Evolutionary conservation across 35 echinoderm and acorn worm genomes (phyloP), one percentile per base, ranked within the genome.

Genomic region (Anneissia japonica): DNA sequence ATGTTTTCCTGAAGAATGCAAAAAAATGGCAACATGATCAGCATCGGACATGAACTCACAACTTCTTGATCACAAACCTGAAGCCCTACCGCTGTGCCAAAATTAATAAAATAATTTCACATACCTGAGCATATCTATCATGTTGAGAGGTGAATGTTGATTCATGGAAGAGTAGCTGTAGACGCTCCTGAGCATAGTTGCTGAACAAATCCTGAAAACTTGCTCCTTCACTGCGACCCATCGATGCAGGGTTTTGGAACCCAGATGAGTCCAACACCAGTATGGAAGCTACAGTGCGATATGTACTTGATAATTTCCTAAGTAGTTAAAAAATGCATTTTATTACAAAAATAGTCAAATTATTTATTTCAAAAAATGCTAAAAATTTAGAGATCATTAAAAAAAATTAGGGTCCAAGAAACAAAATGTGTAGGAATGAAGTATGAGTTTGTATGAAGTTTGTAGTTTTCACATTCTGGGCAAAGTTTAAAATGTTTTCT

Each of bases 141-240:
- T 93, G 91, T 36, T 97, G 94, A 14, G 88, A 86, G 0, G 91
- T 97, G 73, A 97, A 90, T 10, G 88, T 85, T 12, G 83, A 36
- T 1, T 97, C 94, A 74, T 97, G 88, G 51, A 91, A 97, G 6
- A 93, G 82, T 10, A 89, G 77, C 43, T 88, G 92, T 26, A 97
- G 46, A 10, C 95, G 87, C 73, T 97, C 95, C 64, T 97, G 92
- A 7, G 95, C 85, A 43, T 97, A 97, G 83, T 97, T 97, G 85
- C 88, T 87, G 39, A 92, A 97, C 2, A 97, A 84, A 83, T 97
- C 95, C 36, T 89, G 87, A 55, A 97, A 92, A 14, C 79, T 89
- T 2, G 95, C 95, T 1, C 95, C 95, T 16, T 74, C 85, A 30
- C 46, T 85, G 43, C 89, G 88, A 1, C 95, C 95, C 16, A 83